phyloP scores from a whole-genome alignment of 2,888 invertebrate genomes.

The Blera fallax region DNA sequence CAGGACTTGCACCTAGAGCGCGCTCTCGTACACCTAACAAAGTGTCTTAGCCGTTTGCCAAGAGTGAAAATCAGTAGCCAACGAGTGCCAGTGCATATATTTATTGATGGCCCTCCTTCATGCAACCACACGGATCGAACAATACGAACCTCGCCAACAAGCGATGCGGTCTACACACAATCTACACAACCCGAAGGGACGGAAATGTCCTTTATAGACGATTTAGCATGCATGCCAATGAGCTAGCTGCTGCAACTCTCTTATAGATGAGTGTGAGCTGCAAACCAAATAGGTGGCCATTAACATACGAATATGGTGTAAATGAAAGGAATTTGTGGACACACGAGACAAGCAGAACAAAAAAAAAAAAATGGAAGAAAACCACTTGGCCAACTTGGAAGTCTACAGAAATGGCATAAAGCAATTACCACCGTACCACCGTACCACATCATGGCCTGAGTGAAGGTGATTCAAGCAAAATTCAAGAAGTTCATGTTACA shows the following conservation, averaged over 20 bases:
- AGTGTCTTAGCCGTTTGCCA: constrained; percentile 63
- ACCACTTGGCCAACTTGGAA: constrained; percentile 45
- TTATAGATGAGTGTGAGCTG: constrained; percentile 64
- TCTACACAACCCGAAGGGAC: constrained; percentile 57
- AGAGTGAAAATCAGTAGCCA: constrained; percentile 72
- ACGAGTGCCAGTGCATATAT: constrained; percentile 71
- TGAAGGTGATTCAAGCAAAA: constrained; percentile 48
- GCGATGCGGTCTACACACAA: constrained; percentile 15
- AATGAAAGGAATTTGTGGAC: constrained; percentile 71
- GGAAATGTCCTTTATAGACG: constrained; percentile 72
- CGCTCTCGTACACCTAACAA: constrained; percentile 37
- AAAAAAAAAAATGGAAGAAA: neutral
- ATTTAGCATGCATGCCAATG: constrained; percentile 72
- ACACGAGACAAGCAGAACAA: constrained; percentile 35
- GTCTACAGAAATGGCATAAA: constrained; percentile 59
- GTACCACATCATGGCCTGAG: constrained; percentile 9
- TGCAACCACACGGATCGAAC: constrained; percentile 54
- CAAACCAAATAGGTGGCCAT: constrained; percentile 70
- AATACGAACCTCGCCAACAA: neutral
- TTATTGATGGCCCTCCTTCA: constrained; percentile 71
- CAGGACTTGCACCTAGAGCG: constrained; percentile 58
- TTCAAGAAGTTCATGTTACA: constrained; percentile 67
- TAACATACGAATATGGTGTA: constrained; percentile 73
- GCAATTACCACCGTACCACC: constrained; percentile 42
- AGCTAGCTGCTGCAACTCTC: constrained; percentile 40